Base-by-base conservation (phyloP, 2,888 invertebrate species). In the Cartodere bifasciata region DNA sequence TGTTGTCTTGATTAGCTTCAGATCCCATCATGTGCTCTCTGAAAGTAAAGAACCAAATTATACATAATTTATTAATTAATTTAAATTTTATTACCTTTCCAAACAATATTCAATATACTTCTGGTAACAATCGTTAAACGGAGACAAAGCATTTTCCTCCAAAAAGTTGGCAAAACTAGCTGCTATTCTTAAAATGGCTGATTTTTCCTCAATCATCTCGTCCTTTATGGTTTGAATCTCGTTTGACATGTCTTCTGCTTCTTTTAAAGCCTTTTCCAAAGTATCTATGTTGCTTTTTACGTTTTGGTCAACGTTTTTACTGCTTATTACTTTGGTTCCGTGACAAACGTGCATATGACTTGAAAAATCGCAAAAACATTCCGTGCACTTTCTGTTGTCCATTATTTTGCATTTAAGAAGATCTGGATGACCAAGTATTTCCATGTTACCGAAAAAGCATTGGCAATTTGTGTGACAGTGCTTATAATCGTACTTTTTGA, bases 261-360 rank as follows among this genome's bases (percentile, higher is more conserved):
- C 42, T 10, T 32, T 28, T 4, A 47, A 27, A 2, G 46, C 38
- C 13, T 42, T 39, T 31, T 51, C 44, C 31, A 45, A 49, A 2
- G 34, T 38, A 4, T 34, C 36, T 11, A 56, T 48, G 31, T 41
- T 47, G 10, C 34, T 31, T 16, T 46, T 36, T 4, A 55, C 40
- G 15, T 42, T 41, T 9, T 39, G 43, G 22, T 49, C 41, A 20
- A 45, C 39, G 4, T 48, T 48, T 35, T 48, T 42, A 2, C 53
- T 52, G 38, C 47, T 41, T n/a, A n/a, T n/a, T n/a, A n/a, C n/a
- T n/a, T n/a, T n/a, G n/a, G n/a, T n/a, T n/a, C n/a, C n/a, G 31
- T 56, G 57, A 29, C 56, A 56, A 23, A 58, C 45, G 32, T 58
- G 56, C 53, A 55, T 51, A 31, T 58, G 56, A 1, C 45, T 38